Conservation (phyloP, 2,888 invertebrate species). For the Noctua fimbriata region DNA sequence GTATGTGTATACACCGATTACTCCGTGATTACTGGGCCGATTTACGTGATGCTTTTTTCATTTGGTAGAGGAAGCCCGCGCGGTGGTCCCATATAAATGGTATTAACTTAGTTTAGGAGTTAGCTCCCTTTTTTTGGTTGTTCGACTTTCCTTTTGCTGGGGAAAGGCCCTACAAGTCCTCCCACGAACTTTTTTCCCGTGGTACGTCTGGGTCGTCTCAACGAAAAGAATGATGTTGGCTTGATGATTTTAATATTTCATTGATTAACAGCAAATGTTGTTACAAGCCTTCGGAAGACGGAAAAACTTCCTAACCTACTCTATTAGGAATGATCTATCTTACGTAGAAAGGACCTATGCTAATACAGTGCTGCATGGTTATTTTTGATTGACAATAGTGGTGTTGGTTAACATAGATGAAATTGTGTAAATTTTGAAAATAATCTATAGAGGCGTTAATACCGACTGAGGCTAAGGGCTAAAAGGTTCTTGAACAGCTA, state of each 20-base stretch:
- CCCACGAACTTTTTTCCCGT: not conserved
- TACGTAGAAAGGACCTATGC: not conserved
- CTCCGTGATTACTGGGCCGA: too few relatives aligned
- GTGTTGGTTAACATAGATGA: not conserved
- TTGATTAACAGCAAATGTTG: not conserved
- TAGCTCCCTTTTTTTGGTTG: not conserved
- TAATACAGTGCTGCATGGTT: not conserved
- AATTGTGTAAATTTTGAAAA: not conserved
- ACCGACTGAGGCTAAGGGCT: not conserved
- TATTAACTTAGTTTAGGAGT: too few relatives aligned
- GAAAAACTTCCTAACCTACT: not conserved
- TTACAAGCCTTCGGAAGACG: not conserved
- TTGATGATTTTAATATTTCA: not conserved
- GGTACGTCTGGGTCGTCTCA: not conserved
- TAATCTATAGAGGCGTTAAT: not conserved
- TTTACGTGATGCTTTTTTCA: too few relatives aligned
- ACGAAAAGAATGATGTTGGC: not conserved
- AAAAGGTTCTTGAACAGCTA: not conserved
- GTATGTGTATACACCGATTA: too few relatives aligned
- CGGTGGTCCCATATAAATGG: too few relatives aligned
- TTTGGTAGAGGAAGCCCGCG: too few relatives aligned
- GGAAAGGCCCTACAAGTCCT: not conserved
- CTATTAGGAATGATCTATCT: not conserved
- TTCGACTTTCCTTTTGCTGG: not conserved
- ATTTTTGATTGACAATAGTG: not conserved